Evolutionary conservation across 2,888 invertebrate species (phyloP), one percentile per base, ranked within the genome.

Genomic region (Coecobrya sp.): DNA sequence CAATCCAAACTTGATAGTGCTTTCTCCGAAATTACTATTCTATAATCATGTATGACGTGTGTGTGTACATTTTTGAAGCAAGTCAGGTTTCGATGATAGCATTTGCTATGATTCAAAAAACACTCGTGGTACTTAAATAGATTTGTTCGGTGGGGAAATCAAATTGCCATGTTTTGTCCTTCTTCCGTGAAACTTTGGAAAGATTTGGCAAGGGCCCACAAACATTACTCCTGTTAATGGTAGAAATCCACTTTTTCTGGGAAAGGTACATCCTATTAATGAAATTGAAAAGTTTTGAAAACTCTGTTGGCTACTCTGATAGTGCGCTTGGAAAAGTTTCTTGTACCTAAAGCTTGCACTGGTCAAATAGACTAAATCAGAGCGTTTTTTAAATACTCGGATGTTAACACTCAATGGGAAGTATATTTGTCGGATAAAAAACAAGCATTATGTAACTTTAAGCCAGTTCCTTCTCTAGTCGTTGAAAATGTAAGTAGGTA

Each of bases 201-300:
- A 84, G 65, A 84, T 84, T 65, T 82, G 52, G n/a, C 55, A 79
- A 27, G 11, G 52, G 27, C 22, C 13, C 13, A 49, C 52, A 52
- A 25, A 52, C 4, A n/a, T 16, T 27, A 16, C 42, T 55, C 25
- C 49, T 79, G 16, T 0, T 79, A 79, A 52, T 13, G 16, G 52
- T 52, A 30, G 27, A 45, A 79, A 73, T 45, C 73, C 8, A 52
- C 16, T 79, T 79, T 79, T 79, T 16, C 16, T 22, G 36, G n/a
- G 25, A 79, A 52, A 49, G 79, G 79, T 36, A 62, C 27, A 30
- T 68, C 52, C 25, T 49, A 86, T 76, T 86, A 86, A 86, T 86
- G 73, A 86, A 86, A 86, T 86, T 86, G 86, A 86, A 86, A 86
- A 86, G 86, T 86, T 86, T 86, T 70, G 36, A n/a, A 55, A 55